Base-by-base conservation (phyloP, 1,140 invertebrate genomes). In the Heliothis virescens region DNA sequence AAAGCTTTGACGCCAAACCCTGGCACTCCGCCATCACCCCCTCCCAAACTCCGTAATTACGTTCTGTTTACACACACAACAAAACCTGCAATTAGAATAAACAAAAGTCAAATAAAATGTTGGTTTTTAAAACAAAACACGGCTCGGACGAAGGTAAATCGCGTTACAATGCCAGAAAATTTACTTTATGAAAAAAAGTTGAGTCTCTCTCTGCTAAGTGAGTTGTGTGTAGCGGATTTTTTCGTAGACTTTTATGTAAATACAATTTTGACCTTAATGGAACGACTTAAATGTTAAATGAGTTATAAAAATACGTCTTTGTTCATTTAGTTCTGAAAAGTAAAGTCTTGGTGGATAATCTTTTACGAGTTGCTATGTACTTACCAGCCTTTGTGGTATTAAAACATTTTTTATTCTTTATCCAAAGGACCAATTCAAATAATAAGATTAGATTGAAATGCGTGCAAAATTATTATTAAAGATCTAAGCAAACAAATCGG, bases 51-150 rank as follows among this genome's bases (percentile, higher is more conserved):
- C 59, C 71, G 71, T 74, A 80, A 80, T 80, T 71, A 71, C 65
- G 41, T 47, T 69, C 13, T 76, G 53, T 74, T 75, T 76, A 76
- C 72, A 76, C 47, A 63, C 57, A 63, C 62, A 76, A 79, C n/a
- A 76, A 55, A 76, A 80, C 72, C 55, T 76, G 72, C 79, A 80
- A 69, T 80, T 76, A 80, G 52, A 80, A 75, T 74, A 75, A 75
- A 75, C 72, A 75, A 75, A 1, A 62, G 57, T 21, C 11, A 74
- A 74, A 74, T 74, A 62, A 74, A 74, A 62, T 47, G 52, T 48
- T 74, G 5, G 5, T 71, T 60, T 72, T 55, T n/a, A 34, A 75
- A 62, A 75, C 21, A 62, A 62, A 62, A 75, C 57, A 62, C 50
- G 57, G 41, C 11, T 50, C 16, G 52, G 55, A 73, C 53, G 11